Conservation (phyloP, 2,888 invertebrate genomes). For the Spatulosminthurus flaviceps region DNA sequence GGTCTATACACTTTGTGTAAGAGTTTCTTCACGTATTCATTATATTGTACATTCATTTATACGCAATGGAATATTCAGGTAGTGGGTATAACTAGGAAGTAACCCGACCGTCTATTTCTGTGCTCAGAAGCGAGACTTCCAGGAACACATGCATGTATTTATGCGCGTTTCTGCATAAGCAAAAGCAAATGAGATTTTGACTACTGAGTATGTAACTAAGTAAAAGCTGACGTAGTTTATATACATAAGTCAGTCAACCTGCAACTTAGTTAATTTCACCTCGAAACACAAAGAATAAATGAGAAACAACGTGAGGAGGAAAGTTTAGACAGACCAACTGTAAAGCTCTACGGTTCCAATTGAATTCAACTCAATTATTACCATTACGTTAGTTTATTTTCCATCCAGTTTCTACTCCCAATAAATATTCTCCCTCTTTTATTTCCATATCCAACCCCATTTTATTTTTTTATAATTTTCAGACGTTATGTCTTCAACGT, state of each 20-base stretch:
- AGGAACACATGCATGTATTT: too few species aligned
- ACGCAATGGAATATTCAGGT: too few species aligned
- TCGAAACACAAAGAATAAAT: slow-evolving; percentile 23
- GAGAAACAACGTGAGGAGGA: not conserved
- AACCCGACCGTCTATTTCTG: not conserved
- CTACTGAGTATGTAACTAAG: not conserved
- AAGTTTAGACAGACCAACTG: too few species aligned
- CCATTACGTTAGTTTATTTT: slow-evolving; percentile 8
- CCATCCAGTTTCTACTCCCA: not conserved
- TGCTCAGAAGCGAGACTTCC: too few species aligned
- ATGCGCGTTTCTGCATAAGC: too few species aligned
- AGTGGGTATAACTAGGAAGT: not conserved
- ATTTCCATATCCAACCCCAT: not conserved
- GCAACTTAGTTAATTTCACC: slow-evolving; percentile 42
- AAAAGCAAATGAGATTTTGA: not conserved
- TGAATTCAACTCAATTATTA: not conserved
- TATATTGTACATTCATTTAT: too few species aligned
- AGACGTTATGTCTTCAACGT: too few species aligned
- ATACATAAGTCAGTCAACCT: slow-evolving; percentile 32
- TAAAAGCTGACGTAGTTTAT: not conserved
- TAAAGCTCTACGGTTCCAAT: not conserved
- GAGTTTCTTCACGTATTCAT: too few species aligned
- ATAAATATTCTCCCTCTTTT: not conserved
- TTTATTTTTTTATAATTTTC: not conserved
- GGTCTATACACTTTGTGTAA: too few species aligned